A percentile compares a stretch with the other conserved stretches of the same genome.
These are phyloP conservation scores for Myiopsitta monachus DNA, from an alignment of 2,113 vertebrate genomes.

Conservation along the genomic window DNA sequence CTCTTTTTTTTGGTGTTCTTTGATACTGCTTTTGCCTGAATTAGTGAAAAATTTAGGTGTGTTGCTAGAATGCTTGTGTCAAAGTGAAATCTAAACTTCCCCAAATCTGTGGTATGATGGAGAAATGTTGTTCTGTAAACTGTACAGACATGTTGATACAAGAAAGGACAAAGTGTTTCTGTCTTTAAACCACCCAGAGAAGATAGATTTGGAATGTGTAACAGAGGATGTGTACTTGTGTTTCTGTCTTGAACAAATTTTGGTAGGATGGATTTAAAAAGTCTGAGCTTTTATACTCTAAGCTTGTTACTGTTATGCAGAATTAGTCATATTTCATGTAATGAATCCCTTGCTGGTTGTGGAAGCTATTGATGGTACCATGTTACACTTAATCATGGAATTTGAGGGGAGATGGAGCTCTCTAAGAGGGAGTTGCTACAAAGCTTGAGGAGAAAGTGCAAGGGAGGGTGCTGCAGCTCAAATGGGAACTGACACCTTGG, in stretches of 20 bases:
- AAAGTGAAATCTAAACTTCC: neutral
- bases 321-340: neutral
- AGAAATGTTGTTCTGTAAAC: neutral
- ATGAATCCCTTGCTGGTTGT: neutral
- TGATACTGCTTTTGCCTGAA: neutral
- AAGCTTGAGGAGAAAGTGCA: neutral
- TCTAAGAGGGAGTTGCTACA: neutral
- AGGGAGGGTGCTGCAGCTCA: neutral
- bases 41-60: neutral
- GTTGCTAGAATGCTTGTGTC: neutral
- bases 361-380: neutral
- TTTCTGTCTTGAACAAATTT: neutral
- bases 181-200: neutral
- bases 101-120: neutral
- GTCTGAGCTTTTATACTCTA: accelerated
- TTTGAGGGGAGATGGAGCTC: neutral
- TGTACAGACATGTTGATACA: accelerated
- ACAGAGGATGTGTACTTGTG: neutral
- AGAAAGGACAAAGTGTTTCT: neutral
- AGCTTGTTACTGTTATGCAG: neutral
- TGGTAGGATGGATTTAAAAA: neutral
- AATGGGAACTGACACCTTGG: neutral
- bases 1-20: neutral
- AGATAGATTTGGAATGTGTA: neutral
- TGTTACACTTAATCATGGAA: neutral